Conservation (phyloP, 2,888 invertebrate species). For the Vesta saturnalis region DNA sequence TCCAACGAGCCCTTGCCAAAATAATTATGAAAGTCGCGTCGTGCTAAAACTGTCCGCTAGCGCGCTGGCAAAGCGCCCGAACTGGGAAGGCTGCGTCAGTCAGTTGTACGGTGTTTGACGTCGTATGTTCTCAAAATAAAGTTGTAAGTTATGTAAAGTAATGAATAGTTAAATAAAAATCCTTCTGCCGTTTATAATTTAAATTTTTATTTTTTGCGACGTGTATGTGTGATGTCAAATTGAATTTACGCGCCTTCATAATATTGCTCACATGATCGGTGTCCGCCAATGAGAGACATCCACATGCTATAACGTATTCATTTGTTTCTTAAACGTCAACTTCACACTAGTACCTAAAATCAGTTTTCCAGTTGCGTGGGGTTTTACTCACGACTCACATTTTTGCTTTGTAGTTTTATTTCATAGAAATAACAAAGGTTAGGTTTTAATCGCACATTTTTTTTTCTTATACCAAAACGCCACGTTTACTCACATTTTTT, state of each 20-base stretch:
- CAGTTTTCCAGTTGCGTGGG: constrained; percentile 31
- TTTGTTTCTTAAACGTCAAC: constrained; percentile 35
- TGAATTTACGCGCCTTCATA: constrained; percentile 38
- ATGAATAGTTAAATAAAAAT: constrained; percentile 43
- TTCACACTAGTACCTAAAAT: constrained; percentile 28
- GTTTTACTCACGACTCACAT: constrained; percentile 21
- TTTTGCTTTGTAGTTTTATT: constrained; percentile 30
- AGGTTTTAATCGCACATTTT: constrained; percentile 30
- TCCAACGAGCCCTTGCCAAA: constrained; percentile 74
- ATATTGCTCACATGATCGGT: constrained; percentile 39
- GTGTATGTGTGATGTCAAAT: background rate
- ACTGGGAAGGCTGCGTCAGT: constrained; percentile 44
- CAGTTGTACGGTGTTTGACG: constrained; percentile 40
- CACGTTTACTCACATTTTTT: constrained; percentile 29
- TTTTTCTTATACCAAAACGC: constrained; percentile 31
- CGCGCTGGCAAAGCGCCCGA: constrained; percentile 48
- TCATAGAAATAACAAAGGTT: constrained; percentile 28
- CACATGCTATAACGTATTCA: constrained; percentile 61
- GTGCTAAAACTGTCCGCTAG: constrained; percentile 51
- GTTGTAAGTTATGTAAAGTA: constrained; percentile 35
- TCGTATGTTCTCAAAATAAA: constrained; percentile 39
- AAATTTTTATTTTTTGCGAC: constrained; percentile 26
- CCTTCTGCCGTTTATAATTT: constrained; percentile 25
- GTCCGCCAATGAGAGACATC: constrained; percentile 62
- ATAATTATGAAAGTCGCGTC: constrained; percentile 77